These are phyloP conservation scores for Lamproptera curius DNA, from an alignment of 2,888 invertebrate species.

Conservation along the genomic window DNA sequence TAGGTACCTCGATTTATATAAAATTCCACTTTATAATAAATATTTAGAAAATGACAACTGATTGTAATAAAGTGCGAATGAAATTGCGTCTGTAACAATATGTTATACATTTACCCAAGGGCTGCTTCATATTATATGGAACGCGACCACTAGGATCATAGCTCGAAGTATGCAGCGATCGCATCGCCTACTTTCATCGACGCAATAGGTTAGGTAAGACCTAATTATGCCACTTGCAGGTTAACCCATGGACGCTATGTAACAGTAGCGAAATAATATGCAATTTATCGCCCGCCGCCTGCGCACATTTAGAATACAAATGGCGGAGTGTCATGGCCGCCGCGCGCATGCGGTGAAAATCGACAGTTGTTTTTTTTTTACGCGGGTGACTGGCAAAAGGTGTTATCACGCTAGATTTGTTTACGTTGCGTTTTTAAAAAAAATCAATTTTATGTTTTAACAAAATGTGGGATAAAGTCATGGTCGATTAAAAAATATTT, in stretches of 20 bases:
- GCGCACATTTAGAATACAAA: conserved; percentile 40
- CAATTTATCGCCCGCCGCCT: conserved; percentile 37
- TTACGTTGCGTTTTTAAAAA: background rate
- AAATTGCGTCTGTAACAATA: no score
- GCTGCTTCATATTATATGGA: no score
- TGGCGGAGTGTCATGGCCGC: conserved; percentile 47
- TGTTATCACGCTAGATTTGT: background rate
- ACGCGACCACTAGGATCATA: no score
- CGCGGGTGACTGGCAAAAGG: conserved; percentile 4
- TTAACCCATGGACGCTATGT: conserved; percentile 26
- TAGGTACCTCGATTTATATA: no score
- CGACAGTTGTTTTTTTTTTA: conserved; percentile 28
- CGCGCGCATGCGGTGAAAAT: conserved; percentile 33
- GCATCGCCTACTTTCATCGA: conserved; percentile 4
- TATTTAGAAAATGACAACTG: no score
- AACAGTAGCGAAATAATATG: conserved; percentile 41
- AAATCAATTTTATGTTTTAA: no score
- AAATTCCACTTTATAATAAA: no score
- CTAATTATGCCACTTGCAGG: conserved; percentile 21
- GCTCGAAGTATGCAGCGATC: conserved; percentile 5
- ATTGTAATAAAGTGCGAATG: no score
- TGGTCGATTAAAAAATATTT: no score
- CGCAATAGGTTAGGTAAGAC: conserved; percentile 28
- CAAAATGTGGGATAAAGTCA: no score
- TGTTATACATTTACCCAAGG: no score